Evolutionary conservation across 2,113 vertebrate genomes (phyloP).

Genomic region (Macrotus californicus): DNA sequence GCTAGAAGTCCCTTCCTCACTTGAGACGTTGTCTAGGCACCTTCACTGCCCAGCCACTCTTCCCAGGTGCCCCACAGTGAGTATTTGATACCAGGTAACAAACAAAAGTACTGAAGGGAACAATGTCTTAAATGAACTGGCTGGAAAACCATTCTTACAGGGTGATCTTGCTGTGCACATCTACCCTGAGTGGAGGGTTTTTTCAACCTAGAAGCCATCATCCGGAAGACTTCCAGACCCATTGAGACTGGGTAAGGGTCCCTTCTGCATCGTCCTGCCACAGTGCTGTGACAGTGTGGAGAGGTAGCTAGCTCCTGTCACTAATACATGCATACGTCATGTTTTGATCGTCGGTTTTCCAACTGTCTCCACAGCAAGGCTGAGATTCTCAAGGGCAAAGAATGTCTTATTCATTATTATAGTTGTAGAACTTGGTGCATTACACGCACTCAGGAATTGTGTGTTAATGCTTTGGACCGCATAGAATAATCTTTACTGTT

Average conservation of each 20-base stretch:
- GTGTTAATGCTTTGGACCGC: neutral
- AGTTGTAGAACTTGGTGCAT: neutral
- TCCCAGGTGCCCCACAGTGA: neutral
- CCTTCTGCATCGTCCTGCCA: neutral
- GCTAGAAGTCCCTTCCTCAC: neutral
- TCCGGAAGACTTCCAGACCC: neutral
- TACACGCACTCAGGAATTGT: neutral
- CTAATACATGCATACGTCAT: neutral
- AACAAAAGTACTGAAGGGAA: neutral
- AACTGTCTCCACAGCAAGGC: neutral
- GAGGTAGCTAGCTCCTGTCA: neutral
- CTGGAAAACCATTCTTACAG: neutral
- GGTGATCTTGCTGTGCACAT: neutral
- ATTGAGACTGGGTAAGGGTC: neutral
- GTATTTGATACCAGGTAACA: neutral
- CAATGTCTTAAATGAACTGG: neutral
- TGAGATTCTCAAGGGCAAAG: neutral
- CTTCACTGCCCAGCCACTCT: neutral
- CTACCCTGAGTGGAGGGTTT: neutral
- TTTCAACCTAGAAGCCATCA: neutral
- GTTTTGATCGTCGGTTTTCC: neutral
- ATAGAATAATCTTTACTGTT: neutral
- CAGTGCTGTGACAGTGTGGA: rapidly evolving
- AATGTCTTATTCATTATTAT: neutral
- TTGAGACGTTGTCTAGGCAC: neutral